A percentile compares a stretch with the other conserved stretches of the same genome.
These are phyloP conservation scores for Lordiphosa andalusiaca DNA, from an alignment of 2,888 invertebrate genomes.

Conservation along the genomic window DNA sequence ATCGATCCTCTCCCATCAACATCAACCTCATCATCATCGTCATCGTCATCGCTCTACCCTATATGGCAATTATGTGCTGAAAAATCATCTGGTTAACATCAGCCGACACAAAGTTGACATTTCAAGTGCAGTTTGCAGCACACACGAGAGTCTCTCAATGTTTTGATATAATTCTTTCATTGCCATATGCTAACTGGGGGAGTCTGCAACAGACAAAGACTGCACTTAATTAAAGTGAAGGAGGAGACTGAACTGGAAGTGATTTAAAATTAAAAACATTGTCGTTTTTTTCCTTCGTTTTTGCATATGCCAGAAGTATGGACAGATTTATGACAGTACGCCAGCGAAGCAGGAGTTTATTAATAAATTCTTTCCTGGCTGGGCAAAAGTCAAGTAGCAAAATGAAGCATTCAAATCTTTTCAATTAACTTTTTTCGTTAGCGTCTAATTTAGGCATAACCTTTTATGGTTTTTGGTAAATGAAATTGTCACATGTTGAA, in stretches of 20 bases:
- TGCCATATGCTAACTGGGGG: constrained; percentile 49
- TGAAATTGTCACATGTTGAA: constrained; percentile 54
- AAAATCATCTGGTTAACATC: constrained; percentile 61
- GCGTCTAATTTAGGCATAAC: constrained; percentile 24
- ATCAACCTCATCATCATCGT: constrained; percentile 7
- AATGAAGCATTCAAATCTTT: constrained; percentile 55
- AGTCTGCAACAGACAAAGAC: constrained; percentile 33
- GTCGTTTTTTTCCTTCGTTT: constrained; percentile 43
- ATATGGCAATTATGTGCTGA: constrained; percentile 45
- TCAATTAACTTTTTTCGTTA: constrained; percentile 54
- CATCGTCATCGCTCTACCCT: constrained; percentile 17
- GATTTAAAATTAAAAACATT: constrained; percentile 57
- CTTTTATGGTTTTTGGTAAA: constrained; percentile 34
- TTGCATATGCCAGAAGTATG: constrained; percentile 60
- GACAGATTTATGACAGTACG: constrained; percentile 67
- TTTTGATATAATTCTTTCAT: constrained; percentile 69
- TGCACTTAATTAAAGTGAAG: constrained; percentile 64
- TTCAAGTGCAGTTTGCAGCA: constrained; percentile 67
- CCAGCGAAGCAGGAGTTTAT: constrained; percentile 54
- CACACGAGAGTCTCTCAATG: constrained; percentile 38
- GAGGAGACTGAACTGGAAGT: constrained; percentile 29
- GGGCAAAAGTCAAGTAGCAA: constrained; percentile 10
- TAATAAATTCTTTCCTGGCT: constrained; percentile 44
- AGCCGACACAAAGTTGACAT: constrained; percentile 70
- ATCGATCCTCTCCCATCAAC: constrained; percentile 1